These are phyloP conservation scores for Phengaris arion DNA, from an alignment of 2,888 invertebrate species.

Conservation along the genomic window DNA sequence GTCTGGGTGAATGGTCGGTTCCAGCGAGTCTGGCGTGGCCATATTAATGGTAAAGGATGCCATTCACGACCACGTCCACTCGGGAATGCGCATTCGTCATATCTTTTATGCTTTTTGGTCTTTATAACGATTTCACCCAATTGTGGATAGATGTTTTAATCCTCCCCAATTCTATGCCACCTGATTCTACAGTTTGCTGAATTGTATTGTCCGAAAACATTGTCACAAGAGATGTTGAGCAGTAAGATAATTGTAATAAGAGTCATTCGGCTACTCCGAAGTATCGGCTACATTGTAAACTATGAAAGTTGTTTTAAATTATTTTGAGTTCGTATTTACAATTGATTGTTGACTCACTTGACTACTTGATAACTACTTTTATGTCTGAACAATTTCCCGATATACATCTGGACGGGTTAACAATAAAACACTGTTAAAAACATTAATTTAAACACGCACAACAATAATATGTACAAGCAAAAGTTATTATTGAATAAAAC, in stretches of 20 bases:
- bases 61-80: conserved; percentile 49
- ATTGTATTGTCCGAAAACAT: background rate
- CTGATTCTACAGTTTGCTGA: conserved; percentile 14
- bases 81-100: conserved; percentile 49
- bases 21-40: conserved; percentile 63
- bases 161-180: conserved; percentile 13
- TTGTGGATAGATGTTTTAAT: conserved; percentile 28
- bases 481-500: background rate
- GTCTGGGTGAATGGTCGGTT: conserved; percentile 64
- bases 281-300: background rate
- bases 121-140: conserved; percentile 33
- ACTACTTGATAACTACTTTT: background rate
- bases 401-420: background rate
- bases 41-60: conserved; percentile 55
- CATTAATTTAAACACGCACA: background rate
- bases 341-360: background rate
- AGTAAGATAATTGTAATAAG: background rate
- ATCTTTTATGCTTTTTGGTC: conserved; percentile 39
- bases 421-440: background rate
- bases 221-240: background rate
- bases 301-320: background rate
- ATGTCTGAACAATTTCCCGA: background rate
- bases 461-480: background rate
- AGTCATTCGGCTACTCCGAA: background rate
- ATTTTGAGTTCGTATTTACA: background rate